phyloP scores from a whole-genome alignment of 2,113 vertebrate species.

The Cottus gobio region DNA sequence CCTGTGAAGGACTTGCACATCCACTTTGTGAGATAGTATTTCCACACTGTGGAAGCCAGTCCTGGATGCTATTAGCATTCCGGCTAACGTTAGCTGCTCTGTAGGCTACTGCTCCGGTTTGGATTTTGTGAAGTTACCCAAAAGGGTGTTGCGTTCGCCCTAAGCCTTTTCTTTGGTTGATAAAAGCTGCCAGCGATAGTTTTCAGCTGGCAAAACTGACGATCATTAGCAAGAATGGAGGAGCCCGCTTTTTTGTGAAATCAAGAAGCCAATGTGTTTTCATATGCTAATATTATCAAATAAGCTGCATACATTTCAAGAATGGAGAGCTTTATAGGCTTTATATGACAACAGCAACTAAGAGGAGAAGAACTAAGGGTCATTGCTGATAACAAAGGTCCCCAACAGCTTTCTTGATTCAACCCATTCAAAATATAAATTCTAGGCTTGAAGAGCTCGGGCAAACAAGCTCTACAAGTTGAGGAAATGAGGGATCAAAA shows the following conservation, averaged over 20 bases:
- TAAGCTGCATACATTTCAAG: background rate
- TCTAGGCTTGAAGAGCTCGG: background rate
- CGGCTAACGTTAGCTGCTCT: background rate
- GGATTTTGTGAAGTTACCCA: background rate
- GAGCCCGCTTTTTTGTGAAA: background rate
- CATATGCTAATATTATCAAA: background rate
- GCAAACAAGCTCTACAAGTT: background rate
- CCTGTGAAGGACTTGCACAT: background rate
- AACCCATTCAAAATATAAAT: background rate
- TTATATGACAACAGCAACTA: background rate
- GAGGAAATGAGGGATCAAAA: slow-evolving; percentile 18
- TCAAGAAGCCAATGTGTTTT: too few relatives aligned
- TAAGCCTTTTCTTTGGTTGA: background rate
- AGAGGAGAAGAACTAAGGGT: background rate
- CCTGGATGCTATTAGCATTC: background rate
- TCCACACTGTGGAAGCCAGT: background rate
- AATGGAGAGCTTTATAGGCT: background rate
- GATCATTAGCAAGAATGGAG: background rate
- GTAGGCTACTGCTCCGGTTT: background rate
- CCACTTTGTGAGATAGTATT: background rate
- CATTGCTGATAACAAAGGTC: background rate
- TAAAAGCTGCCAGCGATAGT: background rate
- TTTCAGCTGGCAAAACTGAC: background rate
- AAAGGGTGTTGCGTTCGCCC: too few relatives aligned
- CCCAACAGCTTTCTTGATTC: background rate